Base-by-base conservation (phyloP, 2,113 vertebrate genomes). In the Gnathonemus longibarbis region DNA sequence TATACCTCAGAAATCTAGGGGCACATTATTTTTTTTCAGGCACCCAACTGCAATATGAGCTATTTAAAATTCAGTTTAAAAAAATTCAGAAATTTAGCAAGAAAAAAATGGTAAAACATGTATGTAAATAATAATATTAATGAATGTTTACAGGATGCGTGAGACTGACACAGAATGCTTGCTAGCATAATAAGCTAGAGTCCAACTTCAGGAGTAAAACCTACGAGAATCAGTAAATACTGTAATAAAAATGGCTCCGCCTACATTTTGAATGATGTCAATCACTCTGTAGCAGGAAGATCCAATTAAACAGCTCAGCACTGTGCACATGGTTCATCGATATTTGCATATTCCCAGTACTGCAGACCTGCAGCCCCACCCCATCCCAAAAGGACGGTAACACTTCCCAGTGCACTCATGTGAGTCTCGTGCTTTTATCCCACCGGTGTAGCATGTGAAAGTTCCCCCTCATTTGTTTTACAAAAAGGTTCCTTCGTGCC, bases 11-110 rank as follows among this genome's bases (percentile, higher is more conserved):
- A 93, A 91, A 90, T 93, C 92, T 94, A 88, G 84, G 91, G 90
- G 89, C 88, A 85, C 91, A 93, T 94, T 92, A 92, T 93, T 93
- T 94, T 93, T 93, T 92, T 90, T 94, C 35, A 42, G 93, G 93
- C 93, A 93, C 48, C 70, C 85, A 90, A 91, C 92, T 91, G 89
- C 84, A 35, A 80, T 87, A 93, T 93, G 93, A 94, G 93, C 93
- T 92, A 93, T 93, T 86, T 89, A 93, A 92, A 91, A 92, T 89
- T 91, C 88, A 90, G 91, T 17, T 50, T 4, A 70, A 93, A 93
- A 92, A 90, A 92, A 89, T 70, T 39, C 35, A 91, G 90, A 91
- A 84, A 91, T 89, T 89, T 91, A 84, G 89, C 91, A 80, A 87
- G 66, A 90, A 91, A 91, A n/a, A 70, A 70, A 70, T 13, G 9